Conservation (phyloP, 2,888 invertebrate species). For the Parnassius apollo region DNA sequence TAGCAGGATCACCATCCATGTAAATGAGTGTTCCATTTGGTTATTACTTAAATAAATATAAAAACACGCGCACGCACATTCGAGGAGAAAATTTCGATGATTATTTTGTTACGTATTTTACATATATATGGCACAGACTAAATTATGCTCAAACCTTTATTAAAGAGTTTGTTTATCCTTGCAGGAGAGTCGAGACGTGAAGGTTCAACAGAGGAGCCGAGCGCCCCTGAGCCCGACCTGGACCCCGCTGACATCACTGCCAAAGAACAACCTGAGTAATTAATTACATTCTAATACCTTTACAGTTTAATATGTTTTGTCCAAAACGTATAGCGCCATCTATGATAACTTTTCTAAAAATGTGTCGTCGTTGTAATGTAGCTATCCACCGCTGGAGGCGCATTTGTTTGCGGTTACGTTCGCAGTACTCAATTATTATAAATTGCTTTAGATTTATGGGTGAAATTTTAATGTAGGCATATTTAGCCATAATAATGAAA, state of each 20-base stretch:
- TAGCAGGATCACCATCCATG: no score
- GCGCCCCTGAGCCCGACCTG: slow-evolving; percentile 61
- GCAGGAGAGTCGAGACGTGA: slow-evolving; percentile 69
- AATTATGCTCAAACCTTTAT: neutral
- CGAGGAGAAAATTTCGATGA: no score
- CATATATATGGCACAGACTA: no score
- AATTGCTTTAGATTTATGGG: no score
- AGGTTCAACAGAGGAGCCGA: slow-evolving; percentile 68
- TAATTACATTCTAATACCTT: slow-evolving; percentile 29
- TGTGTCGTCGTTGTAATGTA: neutral
- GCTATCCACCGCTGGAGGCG: slow-evolving; percentile 3
- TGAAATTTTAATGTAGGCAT: no score
- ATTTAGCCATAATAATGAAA: no score
- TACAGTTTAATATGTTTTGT: slow-evolving; percentile 13
- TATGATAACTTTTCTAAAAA: neutral
- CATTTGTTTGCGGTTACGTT: neutral
- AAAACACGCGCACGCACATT: no score
- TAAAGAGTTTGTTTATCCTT: slow-evolving; percentile 22
- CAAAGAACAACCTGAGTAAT: slow-evolving; percentile 47
- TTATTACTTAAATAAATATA: no score
- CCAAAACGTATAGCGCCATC: neutral
- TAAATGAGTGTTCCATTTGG: no score
- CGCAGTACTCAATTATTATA: no score
- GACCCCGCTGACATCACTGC: slow-evolving; percentile 59
- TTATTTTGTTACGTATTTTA: no score